Percentiles rank a stretch among this genome's conserved stretches.
Conservation (phyloP, 2,888 invertebrate genomes). For the Tanytarsus gracilentus region DNA sequence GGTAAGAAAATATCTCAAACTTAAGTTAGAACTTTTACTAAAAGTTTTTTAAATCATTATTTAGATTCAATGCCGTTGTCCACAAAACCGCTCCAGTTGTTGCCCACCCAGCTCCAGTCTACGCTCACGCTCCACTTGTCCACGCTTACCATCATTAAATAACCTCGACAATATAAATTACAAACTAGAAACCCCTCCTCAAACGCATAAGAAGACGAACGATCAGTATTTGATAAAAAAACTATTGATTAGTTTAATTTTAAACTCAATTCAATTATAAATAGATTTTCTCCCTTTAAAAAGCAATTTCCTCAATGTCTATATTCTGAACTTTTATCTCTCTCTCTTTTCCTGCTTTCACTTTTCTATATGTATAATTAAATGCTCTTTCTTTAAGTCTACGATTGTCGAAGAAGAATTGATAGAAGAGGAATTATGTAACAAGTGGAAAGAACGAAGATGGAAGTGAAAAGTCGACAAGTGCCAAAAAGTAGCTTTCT, state of each 20-base stretch:
- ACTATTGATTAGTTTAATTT: constrained; percentile 17
- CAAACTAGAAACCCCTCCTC: constrained; percentile 3
- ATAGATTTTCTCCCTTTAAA: constrained; percentile 5
- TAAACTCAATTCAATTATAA: constrained; percentile 25
- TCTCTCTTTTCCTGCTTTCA: background rate
- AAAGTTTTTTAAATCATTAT: no score
- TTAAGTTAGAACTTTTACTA: no score
- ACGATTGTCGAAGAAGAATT: no score
- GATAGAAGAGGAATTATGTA: background rate
- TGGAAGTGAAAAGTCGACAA: no score
- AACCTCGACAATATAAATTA: background rate
- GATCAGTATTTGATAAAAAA: constrained; percentile 20
- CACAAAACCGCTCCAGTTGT: constrained; percentile 24
- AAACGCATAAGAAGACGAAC: background rate
- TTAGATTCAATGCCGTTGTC: constrained; percentile 25
- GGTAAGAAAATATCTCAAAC: no score
- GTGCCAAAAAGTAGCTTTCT: background rate
- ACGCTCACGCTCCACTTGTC: constrained; percentile 20
- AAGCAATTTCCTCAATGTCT: background rate
- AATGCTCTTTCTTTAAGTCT: no score
- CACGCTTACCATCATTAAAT: constrained; percentile 17
- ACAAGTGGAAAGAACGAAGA: background rate
- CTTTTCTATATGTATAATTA: no score
- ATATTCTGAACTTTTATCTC: background rate
- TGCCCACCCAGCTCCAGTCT: constrained; percentile 17